A percentile compares a stretch with the other conserved stretches of the same genome.
These are phyloP conservation scores for Drosophila quadrilineata DNA, from an alignment of 1,140 invertebrate species.

Conservation along the genomic window DNA sequence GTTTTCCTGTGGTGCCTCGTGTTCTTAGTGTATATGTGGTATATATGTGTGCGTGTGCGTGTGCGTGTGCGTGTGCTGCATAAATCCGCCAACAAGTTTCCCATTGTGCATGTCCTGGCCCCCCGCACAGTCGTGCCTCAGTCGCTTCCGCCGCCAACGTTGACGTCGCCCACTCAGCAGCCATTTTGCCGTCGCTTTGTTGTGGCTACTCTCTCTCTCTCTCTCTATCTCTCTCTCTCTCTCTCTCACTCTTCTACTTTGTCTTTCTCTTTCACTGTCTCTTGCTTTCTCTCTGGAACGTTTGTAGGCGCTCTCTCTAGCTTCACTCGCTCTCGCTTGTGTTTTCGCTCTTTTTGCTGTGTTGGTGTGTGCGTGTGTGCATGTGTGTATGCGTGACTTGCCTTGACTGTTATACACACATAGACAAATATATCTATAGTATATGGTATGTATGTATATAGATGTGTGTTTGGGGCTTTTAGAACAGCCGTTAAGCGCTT, in stretches of 20 bases:
- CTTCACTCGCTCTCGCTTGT: slow-evolving; percentile 13
- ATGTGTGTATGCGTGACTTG: background rate
- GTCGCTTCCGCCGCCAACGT: background rate
- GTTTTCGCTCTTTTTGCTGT: background rate
- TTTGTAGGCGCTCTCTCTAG: slow-evolving; percentile 27
- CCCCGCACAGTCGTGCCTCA: slow-evolving; percentile 11
- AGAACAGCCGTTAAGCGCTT: slow-evolving; percentile 75
- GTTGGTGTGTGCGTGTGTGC: background rate
- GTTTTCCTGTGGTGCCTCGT: too few species aligned
- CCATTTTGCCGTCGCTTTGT: slow-evolving; percentile 49
- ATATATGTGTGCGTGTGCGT: slow-evolving; percentile 1
- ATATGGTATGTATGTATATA: background rate
- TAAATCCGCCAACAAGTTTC: slow-evolving; percentile 79
- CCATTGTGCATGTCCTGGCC: slow-evolving; percentile 64
- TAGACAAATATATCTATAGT: background rate
- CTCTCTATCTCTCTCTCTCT: slow-evolving; percentile 11
- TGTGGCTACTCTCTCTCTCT: slow-evolving; percentile 31
- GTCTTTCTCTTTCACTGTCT: slow-evolving; percentile 35
- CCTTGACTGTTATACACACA: background rate
- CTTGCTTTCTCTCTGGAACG: slow-evolving; percentile 30
- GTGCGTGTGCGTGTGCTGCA: slow-evolving; percentile 55
- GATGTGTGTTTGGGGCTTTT: slow-evolving; percentile 43
- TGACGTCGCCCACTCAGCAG: too few species aligned
- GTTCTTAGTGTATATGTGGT: background rate
- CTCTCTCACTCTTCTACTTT: background rate